These are phyloP conservation scores for Sepioteuthis lessoniana DNA, from an alignment of 2,888 invertebrate genomes.

Conservation along the genomic window DNA sequence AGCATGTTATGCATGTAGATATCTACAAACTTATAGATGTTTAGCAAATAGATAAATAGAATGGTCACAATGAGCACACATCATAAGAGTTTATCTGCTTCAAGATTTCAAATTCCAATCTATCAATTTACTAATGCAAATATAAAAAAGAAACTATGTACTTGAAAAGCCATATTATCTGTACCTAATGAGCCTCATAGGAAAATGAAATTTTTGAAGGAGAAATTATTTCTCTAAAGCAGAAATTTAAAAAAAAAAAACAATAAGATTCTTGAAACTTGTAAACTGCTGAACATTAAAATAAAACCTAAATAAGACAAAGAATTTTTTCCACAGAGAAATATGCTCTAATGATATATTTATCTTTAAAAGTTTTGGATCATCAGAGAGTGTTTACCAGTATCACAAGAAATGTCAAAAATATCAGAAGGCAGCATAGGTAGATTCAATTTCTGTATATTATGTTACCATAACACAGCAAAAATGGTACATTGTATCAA, in stretches of 20 bases:
- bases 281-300: background rate
- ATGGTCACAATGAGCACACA: no score
- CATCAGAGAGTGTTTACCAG: background rate
- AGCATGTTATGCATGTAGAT: no score
- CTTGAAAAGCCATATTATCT: background rate
- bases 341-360: background rate
- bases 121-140: background rate
- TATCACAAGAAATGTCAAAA: background rate
- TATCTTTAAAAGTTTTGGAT: background rate
- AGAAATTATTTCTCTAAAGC: background rate
- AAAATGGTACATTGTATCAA: no score
- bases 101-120: background rate
- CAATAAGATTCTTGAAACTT: background rate
- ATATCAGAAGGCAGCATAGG: background rate
- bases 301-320: background rate
- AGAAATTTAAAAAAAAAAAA: background rate
- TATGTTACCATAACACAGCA: no score
- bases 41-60: no score
- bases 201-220: background rate
- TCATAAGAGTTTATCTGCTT: background rate
- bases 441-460: background rate
- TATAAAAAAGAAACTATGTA: background rate
- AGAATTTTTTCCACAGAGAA: background rate
- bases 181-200: background rate
- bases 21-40: no score